These are phyloP conservation scores for Cyprinodon variegatus DNA, from an alignment of 2,113 vertebrate species.

Conservation along the genomic window DNA sequence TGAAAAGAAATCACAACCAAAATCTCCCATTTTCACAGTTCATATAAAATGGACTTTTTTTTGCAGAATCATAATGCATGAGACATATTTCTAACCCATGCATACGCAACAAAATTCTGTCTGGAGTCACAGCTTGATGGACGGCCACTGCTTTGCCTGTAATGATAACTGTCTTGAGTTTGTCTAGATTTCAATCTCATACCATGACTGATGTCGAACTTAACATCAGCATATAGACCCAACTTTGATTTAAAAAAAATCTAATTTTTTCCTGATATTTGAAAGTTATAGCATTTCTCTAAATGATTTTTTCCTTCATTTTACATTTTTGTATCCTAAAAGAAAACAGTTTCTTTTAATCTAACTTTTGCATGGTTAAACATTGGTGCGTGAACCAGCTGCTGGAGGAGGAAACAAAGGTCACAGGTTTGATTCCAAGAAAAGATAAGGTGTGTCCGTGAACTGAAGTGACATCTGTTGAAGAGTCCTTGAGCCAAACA, in stretches of 20 bases:
- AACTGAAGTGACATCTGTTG: slow-evolving; percentile 1
- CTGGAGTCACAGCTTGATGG: background rate
- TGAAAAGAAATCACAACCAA: background rate
- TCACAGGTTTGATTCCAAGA: slow-evolving; percentile 37
- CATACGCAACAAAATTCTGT: too few relatives aligned
- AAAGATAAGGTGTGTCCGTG: slow-evolving; percentile 26
- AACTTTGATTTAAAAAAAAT: background rate
- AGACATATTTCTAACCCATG: background rate
- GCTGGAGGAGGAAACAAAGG: slow-evolving; percentile 10
- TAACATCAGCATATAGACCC: background rate
- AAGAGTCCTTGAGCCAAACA: slow-evolving; percentile 26
- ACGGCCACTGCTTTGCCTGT: background rate
- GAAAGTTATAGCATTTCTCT: background rate
- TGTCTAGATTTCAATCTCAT: background rate
- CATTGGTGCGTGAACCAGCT: background rate
- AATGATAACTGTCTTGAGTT: background rate
- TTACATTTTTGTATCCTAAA: background rate
- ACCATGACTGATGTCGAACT: too few relatives aligned
- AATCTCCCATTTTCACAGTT: background rate
- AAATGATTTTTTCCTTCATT: background rate
- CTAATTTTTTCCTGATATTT: background rate
- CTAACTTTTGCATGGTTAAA: background rate
- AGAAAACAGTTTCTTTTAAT: background rate
- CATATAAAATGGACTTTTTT: background rate
- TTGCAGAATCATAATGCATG: background rate